A percentile compares a stretch with the other conserved stretches of the same genome.
Evolutionary conservation across 2,888 invertebrate species (phyloP).

Genomic region (Clanis bilineata): DNA sequence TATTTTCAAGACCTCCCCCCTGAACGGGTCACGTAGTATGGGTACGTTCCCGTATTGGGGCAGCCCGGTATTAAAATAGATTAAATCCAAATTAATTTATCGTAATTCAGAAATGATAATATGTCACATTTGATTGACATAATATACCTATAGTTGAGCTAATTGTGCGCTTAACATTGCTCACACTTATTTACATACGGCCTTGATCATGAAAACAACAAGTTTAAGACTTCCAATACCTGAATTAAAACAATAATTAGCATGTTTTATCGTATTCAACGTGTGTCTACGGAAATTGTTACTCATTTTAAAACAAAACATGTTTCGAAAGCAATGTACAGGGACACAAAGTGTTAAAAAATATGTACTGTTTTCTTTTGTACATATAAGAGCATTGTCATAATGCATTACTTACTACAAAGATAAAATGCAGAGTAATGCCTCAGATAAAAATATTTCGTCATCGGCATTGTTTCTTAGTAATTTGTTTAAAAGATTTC

Average conservation of each 20-base stretch:
- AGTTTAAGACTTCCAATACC: slow-evolving; percentile 6
- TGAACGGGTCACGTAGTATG: too few relatives aligned
- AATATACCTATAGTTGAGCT: not conserved
- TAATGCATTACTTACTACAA: not conserved
- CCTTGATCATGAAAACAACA: slow-evolving; percentile 13
- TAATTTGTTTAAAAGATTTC: not conserved
- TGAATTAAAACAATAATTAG: slow-evolving; percentile 9
- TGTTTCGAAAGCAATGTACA: not conserved
- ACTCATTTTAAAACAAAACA: slow-evolving; percentile 12
- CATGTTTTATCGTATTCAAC: slow-evolving; percentile 10
- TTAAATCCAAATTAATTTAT: not conserved
- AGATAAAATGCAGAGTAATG: too few relatives aligned
- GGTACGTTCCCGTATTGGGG: too few relatives aligned
- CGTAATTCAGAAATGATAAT: not conserved
- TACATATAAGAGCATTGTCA: not conserved
- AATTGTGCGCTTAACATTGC: slow-evolving; percentile 1
- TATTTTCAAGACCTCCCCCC: too few relatives aligned
- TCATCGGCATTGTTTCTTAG: not conserved
- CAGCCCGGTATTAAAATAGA: not conserved
- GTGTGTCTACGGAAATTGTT: not conserved
- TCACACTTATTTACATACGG: not conserved
- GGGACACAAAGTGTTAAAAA: not conserved
- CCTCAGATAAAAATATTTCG: too few relatives aligned
- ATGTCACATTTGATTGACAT: not conserved
- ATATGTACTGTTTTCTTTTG: not conserved